Evolutionary conservation across 2,888 invertebrate genomes (phyloP).

Genomic region (Amphipoea oculea): DNA sequence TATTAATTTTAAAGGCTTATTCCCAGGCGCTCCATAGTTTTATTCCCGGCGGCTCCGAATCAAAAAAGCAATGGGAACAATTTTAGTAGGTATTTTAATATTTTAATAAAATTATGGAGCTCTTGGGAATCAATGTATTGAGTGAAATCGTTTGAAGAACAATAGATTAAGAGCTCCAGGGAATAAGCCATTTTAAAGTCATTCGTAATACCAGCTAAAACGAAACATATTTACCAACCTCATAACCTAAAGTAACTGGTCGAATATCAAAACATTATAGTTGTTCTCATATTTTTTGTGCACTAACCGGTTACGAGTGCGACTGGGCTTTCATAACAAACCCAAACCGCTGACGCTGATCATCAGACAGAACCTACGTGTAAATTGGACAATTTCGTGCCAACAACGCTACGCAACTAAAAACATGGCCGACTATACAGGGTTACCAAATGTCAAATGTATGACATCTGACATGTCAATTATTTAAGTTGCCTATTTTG

Average conservation of each 20-base stretch:
- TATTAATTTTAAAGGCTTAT: not conserved
- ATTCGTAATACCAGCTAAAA: too few species aligned
- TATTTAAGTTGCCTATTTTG: slow-evolving; percentile 4
- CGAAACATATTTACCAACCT: slow-evolving; percentile 1
- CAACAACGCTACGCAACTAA: slow-evolving; percentile 38
- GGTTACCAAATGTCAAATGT: slow-evolving; percentile 51
- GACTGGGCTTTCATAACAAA: slow-evolving; percentile 56
- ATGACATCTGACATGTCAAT: not conserved
- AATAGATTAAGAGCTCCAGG: too few species aligned
- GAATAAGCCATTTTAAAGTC: too few species aligned
- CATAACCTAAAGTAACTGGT: slow-evolving; percentile 29
- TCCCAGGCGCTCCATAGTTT: too few species aligned
- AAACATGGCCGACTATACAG: slow-evolving; percentile 33
- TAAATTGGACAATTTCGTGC: slow-evolving; percentile 66
- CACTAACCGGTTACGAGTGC: slow-evolving; percentile 44
- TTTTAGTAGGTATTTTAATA: too few species aligned
- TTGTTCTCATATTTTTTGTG: slow-evolving; percentile 45
- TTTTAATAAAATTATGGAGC: too few species aligned
- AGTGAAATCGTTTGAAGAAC: too few species aligned
- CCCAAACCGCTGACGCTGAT: slow-evolving; percentile 43
- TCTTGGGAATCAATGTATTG: too few species aligned
- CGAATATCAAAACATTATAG: slow-evolving; percentile 46
- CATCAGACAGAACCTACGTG: slow-evolving; percentile 39
- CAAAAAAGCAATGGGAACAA: too few species aligned
- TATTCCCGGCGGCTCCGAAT: too few species aligned